These are phyloP conservation scores for Euthynnus affinis DNA, from an alignment of 2,797 vertebrate species.

Conservation along the genomic window DNA sequence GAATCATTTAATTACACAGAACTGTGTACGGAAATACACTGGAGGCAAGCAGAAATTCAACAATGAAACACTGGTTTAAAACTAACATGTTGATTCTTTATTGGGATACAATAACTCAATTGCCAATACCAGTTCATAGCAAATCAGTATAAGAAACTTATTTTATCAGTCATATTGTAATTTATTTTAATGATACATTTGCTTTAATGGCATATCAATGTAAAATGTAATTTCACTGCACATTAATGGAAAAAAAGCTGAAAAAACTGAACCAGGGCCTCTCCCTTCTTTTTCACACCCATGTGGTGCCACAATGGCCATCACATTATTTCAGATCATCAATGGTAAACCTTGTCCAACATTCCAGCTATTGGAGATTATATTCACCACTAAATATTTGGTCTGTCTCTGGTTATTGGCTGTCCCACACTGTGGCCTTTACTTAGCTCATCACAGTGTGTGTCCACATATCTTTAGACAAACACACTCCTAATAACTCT, in stretches of 20 bases:
- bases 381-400: slow-evolving; percentile 67
- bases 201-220: neutral
- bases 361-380: slow-evolving; percentile 36
- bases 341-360: slow-evolving; percentile 31
- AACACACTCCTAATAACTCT: slow-evolving; percentile 70
- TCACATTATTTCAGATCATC: slow-evolving; percentile 6
- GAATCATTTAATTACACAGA: neutral
- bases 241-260: neutral
- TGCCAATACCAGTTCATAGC: neutral
- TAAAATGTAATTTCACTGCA: neutral
- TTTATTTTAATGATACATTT: neutral
- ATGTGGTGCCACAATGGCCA: neutral
- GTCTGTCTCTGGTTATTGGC: slow-evolving; percentile 59
- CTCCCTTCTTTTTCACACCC: no score
- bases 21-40: no score
- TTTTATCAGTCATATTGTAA: neutral
- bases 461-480: slow-evolving; percentile 72
- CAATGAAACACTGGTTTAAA: no score
- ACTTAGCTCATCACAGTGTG: slow-evolving; percentile 70
- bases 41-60: no score
- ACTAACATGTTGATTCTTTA: neutral
- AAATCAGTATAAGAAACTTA: neutral
- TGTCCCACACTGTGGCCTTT: slow-evolving; percentile 69
- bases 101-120: neutral
- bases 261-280: neutral